Conservation (phyloP, 2,888 invertebrate genomes). For the Lithophane leautieri region DNA sequence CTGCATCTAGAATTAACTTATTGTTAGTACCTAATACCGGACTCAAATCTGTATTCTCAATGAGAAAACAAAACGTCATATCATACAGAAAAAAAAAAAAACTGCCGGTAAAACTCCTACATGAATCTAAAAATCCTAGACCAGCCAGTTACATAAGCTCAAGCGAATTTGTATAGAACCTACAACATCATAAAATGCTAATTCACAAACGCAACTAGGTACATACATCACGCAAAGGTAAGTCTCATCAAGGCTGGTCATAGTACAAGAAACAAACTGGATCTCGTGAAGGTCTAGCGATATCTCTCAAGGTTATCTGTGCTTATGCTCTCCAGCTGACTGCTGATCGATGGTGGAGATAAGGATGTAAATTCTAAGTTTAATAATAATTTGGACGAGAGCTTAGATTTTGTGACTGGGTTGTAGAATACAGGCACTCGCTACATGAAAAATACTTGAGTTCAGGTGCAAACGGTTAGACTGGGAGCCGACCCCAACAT, state of each 20-base stretch:
- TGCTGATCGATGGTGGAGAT: slow-evolving; percentile 53
- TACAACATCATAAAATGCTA: slow-evolving; percentile 45
- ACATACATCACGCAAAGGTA: slow-evolving; percentile 33
- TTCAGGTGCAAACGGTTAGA: not conserved
- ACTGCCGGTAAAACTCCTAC: no score
- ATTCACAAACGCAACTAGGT: slow-evolving; percentile 27
- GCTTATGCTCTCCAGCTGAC: slow-evolving; percentile 45
- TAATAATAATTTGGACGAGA: not conserved
- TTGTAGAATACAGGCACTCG: not conserved
- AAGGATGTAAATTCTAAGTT: slow-evolving; percentile 18
- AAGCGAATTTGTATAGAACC: slow-evolving; percentile 6
- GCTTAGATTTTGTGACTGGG: slow-evolving; percentile 4
- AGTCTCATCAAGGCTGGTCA: slow-evolving; percentile 46
- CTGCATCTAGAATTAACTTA: slow-evolving; percentile 8
- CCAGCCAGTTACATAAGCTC: not conserved
- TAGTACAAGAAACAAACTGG: slow-evolving; percentile 44
- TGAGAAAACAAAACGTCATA: slow-evolving; percentile 5
- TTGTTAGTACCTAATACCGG: not conserved
- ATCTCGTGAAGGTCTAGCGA: slow-evolving; percentile 53
- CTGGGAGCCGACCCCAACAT: not conserved
- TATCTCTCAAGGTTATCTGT: slow-evolving; percentile 56
- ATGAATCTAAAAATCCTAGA: not conserved
- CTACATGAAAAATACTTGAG: not conserved
- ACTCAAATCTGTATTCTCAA: slow-evolving; percentile 2
- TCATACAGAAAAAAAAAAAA: not conserved